Base-by-base conservation (phyloP, 1,140 invertebrate species). In the Cotesia glomerata region DNA sequence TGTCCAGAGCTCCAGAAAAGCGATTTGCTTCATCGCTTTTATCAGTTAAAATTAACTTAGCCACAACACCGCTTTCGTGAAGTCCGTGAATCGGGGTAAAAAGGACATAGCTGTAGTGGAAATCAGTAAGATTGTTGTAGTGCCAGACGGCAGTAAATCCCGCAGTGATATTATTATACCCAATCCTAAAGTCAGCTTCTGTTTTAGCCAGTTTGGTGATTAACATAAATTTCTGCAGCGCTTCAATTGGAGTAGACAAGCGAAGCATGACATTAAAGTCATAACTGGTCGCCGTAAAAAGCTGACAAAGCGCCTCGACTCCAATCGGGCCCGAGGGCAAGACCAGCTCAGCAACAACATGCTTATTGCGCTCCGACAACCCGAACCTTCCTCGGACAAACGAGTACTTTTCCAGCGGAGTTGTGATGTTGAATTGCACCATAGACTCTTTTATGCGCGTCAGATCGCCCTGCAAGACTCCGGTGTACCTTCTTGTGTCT, bases 121-220 rank as follows among this genome's bases (percentile, higher is more conserved):
- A 93, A 82, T 95, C 90, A 4, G 89, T 89, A 0, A 90, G 76
- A 51, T 90, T 91, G n/a, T 87, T 84, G 80, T 90, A 93, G 69
- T 91, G 90, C 92, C 92, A 94, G 51, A 93, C 90, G 39, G 93
- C 93, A 2, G 91, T 90, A 75, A 95, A 93, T 34, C 94, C 94
- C 39, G 91, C 86, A 2, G 91, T 89, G 74, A 93, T 88, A n/a
- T 89, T 89, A 65, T 93, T 94, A 89, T 92, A 95, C 14, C 90
- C 90, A 2, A 92, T 83, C 51, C 93, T 86, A 77, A 94, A 91
- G 78, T 95, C 93, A 5, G 92, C 88, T 79, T 92, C 89, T 0
- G 86, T 83, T 54, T 88, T 88, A 65, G 79, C 86, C 18, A 92
- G 79, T 82, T 92, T 93, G 0, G 89, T 91, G 1, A 90, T 86